phyloP scores from a whole-genome alignment of 1,140 invertebrate genomes.

The Drosophila asahinai region DNA sequence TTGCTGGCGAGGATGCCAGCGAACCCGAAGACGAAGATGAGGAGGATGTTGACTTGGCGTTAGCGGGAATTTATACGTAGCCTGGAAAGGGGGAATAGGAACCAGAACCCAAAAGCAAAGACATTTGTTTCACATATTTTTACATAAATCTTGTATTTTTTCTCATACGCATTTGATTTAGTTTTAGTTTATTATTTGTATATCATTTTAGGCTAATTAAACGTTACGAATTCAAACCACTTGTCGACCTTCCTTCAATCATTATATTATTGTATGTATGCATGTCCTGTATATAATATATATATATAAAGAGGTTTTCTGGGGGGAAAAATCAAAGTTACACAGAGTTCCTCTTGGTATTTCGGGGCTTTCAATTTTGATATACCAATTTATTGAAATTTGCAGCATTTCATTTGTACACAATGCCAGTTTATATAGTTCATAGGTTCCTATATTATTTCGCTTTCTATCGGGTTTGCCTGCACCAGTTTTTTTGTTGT shows the following conservation, averaged over 20 bases:
- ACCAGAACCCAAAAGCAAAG: neutral
- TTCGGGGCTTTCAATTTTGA: constrained; percentile 28
- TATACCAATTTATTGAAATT: constrained; percentile 24
- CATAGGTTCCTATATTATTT: constrained; percentile 30
- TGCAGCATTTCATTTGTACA: constrained; percentile 36
- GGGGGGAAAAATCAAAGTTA: constrained; percentile 21
- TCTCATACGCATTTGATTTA: constrained; percentile 45
- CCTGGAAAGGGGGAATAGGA: neutral
- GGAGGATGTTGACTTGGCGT: neutral
- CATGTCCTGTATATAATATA: constrained; percentile 10
- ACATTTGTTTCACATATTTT: constrained; percentile 22
- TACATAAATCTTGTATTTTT: constrained; percentile 51
- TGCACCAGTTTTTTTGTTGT: constrained; percentile 70
- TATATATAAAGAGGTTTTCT: constrained; percentile 8
- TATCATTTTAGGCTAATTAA: constrained; percentile 69
- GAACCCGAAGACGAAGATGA: neutral
- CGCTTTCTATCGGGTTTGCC: constrained; percentile 55
- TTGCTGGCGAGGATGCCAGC: constrained; percentile 5
- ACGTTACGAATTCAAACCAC: constrained; percentile 57
- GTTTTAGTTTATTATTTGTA: constrained; percentile 9
- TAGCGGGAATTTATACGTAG: neutral
- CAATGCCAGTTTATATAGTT: constrained; percentile 34
- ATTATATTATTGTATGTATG: constrained; percentile 8
- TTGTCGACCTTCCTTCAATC: constrained; percentile 14
- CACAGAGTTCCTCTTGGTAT: constrained; percentile 10